phyloP scores from a whole-genome alignment of 2,888 invertebrate genomes.

The Meganola albula region DNA sequence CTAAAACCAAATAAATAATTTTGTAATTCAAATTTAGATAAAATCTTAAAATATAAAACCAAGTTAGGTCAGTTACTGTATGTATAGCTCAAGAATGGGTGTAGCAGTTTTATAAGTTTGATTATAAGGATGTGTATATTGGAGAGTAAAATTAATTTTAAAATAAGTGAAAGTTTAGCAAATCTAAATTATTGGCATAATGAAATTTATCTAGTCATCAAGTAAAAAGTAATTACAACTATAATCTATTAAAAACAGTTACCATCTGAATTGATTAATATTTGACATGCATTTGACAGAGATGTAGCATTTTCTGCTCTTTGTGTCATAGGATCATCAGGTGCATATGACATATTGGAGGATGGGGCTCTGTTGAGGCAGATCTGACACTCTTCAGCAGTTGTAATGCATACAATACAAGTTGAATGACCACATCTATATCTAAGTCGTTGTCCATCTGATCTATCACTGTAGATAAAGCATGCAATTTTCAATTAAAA shows the following conservation, averaged over 20 bases:
- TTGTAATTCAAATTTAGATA: too few species aligned
- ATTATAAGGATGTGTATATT: too few species aligned
- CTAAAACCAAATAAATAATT: constrained; percentile 49
- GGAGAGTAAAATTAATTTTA: too few species aligned
- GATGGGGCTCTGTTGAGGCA: constrained; percentile 40
- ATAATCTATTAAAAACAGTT: too few species aligned
- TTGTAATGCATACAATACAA: constrained; percentile 47
- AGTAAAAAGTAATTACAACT: too few species aligned
- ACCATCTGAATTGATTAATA: constrained; percentile 54
- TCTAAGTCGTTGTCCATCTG: constrained; percentile 39
- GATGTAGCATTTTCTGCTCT: constrained; percentile 39
- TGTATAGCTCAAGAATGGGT: too few species aligned
- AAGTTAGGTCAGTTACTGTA: too few species aligned
- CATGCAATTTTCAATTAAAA: not conserved
- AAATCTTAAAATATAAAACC: too few species aligned
- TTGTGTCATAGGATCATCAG: constrained; percentile 38
- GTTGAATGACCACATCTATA: constrained; percentile 55
- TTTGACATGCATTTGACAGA: constrained; percentile 44
- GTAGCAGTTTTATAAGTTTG: too few species aligned
- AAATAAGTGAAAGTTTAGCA: too few species aligned
- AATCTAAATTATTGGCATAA: too few species aligned
- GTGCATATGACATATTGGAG: constrained; percentile 14
- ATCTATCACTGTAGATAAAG: constrained; percentile 44
- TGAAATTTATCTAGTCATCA: too few species aligned
- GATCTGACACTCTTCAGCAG: constrained; percentile 37